Percentiles rank a stretch among this genome's conserved stretches.
These are phyloP conservation scores for Macrosteles quadrilineatus DNA, from an alignment of 1,140 invertebrate genomes.

Conservation along the genomic window DNA sequence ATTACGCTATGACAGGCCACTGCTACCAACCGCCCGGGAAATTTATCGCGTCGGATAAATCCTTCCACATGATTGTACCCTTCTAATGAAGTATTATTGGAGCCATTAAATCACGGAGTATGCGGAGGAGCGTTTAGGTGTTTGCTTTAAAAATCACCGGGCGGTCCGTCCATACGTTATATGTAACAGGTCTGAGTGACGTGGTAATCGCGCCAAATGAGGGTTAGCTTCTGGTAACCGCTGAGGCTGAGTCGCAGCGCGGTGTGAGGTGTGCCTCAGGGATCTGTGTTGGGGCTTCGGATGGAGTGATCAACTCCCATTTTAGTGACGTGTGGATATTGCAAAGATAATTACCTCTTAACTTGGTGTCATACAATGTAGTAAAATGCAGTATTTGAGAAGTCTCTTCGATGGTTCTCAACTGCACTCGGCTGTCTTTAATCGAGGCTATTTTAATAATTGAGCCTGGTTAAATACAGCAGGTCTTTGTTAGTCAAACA, in stretches of 20 bases:
- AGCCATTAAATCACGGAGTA: background rate
- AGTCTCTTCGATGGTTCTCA: no score
- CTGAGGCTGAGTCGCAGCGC: background rate
- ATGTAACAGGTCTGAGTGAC: constrained; percentile 14
- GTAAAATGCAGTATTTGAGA: no score
- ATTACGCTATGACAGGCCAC: constrained; percentile 22
- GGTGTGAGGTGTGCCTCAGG: background rate
- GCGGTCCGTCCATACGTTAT: constrained; percentile 14
- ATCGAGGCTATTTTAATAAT: no score
- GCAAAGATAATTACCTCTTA: no score
- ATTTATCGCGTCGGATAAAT: constrained; percentile 23
- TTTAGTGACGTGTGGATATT: no score
- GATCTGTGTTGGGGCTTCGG: background rate
- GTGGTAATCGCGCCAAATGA: constrained; percentile 4
- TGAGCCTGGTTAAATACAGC: no score
- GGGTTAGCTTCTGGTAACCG: background rate
- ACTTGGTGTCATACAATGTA: no score
- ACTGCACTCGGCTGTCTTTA: no score
- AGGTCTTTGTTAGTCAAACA: no score
- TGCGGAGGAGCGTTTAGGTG: constrained; percentile 9
- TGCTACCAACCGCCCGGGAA: constrained; percentile 21
- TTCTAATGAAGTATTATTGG: constrained; percentile 19
- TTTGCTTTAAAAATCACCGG: constrained; percentile 18
- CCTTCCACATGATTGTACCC: constrained; percentile 17
- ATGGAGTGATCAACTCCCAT: background rate